Evolutionary conservation across 2,113 vertebrate genomes (phyloP), one percentile per base, ranked within the genome.

Genomic region (Gymnocephalus cernua): DNA sequence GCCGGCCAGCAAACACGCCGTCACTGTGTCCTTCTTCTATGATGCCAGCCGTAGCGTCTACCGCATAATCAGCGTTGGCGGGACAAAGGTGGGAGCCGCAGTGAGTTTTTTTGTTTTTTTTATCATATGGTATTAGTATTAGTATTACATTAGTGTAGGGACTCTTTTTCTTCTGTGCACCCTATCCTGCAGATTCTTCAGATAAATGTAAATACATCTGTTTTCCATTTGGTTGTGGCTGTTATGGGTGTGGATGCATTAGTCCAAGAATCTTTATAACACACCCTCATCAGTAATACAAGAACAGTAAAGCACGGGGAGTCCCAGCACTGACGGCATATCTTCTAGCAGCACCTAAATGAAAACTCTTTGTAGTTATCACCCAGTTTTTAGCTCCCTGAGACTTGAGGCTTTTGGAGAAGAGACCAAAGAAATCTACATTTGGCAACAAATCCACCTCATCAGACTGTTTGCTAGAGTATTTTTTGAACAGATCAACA

Each of bases 31-130:
- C 66, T 96, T 96, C 88, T 96, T 94, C 87, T 96, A 93, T 19
- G 95, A 99, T 86, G 97, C 95, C 90, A 96, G 92, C 0, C 96
- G 98, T 75, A 96, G 90, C 0, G 98, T 97, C 27, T 99, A 99
- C 92, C 95, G 98, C 16, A 98, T 99, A 93, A 99, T 99, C 94
- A 99, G 98, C 1, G 96, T 99, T 48, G 98, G 97, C 0, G 97
- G 98, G 12, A 97, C 97, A 48, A 99, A 99, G 97, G 98, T 99
- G 79, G 76, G 88, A 59, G 14, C 10, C 70, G 45, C 67, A 62
- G 25, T 38, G 11, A 57, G 16, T 64, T 41, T 41, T 35, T 35
- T 35, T 35, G 6, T 35, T 6, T 35, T 10, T 10, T 38, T 38
- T 10, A 41, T 41, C n/a, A 44, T 45, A 41, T 72, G 16, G 14